Percentiles rank a stretch among this genome's conserved stretches.
phyloP scores from a whole-genome alignment of 1,140 invertebrate genomes.

The Venustaconcha ellipsiformis region DNA sequence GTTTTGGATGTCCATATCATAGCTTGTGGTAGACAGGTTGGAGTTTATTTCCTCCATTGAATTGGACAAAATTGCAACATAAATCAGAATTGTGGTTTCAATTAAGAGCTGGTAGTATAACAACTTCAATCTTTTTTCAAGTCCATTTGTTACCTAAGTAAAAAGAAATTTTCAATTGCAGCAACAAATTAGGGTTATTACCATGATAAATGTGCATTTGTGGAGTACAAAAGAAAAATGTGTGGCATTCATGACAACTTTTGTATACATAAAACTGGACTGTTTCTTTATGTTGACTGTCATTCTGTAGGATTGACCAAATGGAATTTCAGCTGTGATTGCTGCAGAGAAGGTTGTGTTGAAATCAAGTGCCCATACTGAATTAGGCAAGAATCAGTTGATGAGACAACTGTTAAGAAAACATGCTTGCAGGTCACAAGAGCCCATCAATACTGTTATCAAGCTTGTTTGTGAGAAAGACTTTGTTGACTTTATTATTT shows the following conservation, averaged over 20 bases:
- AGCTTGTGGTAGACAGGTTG: no score
- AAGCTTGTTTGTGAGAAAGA: background rate
- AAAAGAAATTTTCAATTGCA: background rate
- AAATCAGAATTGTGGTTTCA: conserved; percentile 16
- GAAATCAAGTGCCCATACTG: conserved; percentile 14
- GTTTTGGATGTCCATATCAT: no score
- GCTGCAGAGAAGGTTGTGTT: background rate
- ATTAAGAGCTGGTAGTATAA: conserved; percentile 25
- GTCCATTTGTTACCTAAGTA: background rate
- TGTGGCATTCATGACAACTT: background rate
- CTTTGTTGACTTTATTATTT: conserved; percentile 5
- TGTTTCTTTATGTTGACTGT: background rate
- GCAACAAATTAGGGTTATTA: background rate
- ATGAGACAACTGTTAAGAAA: no score
- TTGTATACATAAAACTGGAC: background rate
- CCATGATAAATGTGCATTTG: background rate
- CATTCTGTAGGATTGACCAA: background rate
- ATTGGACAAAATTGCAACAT: no score
- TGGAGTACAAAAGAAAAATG: background rate
- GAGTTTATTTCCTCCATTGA: no score
- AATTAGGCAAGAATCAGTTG: background rate
- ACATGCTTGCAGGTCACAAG: background rate
- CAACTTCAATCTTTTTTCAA: conserved; percentile 12
- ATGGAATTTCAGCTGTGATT: background rate
- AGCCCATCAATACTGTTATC: background rate